These are phyloP conservation scores for Chamaetylas fuelleborni DNA, from an alignment of 2,113 vertebrate species.

Conservation along the genomic window DNA sequence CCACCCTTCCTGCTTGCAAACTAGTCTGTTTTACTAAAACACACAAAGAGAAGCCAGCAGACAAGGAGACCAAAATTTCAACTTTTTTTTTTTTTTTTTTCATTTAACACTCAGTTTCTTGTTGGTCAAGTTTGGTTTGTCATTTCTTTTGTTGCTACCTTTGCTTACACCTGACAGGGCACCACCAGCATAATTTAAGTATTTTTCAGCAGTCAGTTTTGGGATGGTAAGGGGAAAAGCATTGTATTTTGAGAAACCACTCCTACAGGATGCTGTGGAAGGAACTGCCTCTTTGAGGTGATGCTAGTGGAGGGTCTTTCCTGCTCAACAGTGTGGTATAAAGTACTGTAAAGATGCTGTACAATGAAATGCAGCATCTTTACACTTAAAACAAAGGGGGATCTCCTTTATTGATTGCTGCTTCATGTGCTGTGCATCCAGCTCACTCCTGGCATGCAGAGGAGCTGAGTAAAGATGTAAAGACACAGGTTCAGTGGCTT, in stretches of 20 bases:
- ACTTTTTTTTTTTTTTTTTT: not conserved
- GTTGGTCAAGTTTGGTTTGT: not conserved
- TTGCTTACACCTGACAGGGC: not conserved
- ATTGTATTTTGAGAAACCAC: not conserved
- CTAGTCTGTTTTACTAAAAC: not conserved
- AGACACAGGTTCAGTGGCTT: not conserved
- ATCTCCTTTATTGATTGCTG: not conserved
- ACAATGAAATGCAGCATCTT: not conserved
- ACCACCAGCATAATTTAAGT: not conserved
- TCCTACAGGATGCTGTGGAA: not conserved
- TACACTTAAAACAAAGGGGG: not conserved
- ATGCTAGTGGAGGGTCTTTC: not conserved
- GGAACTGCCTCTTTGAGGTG: not conserved
- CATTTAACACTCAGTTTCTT: not conserved
- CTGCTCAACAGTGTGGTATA: not conserved
- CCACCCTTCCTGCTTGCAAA: not conserved
- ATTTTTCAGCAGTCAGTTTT: not conserved
- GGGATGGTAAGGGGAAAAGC: not conserved
- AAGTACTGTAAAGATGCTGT: not conserved
- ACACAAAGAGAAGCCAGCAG: not conserved
- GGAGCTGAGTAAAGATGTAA: not conserved
- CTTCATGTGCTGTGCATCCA: not conserved
- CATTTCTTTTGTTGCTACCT: not conserved
- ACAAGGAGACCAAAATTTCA: not conserved
- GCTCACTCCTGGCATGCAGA: not conserved